Evolutionary conservation across 2,113 vertebrate genomes (phyloP).

Genomic region (Chlamydotis undulata): DNA sequence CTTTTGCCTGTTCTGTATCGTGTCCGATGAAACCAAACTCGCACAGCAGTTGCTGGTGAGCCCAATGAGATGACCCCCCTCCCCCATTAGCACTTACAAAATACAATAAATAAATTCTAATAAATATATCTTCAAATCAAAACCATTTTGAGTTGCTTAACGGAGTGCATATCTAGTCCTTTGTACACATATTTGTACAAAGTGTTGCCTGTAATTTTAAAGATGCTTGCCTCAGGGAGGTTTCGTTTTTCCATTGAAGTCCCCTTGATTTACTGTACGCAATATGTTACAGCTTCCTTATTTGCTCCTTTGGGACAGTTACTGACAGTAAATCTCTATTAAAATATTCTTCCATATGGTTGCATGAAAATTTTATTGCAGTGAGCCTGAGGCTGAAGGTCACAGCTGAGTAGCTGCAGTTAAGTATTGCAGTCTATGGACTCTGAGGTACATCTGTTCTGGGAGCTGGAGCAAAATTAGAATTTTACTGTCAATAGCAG

Average conservation of each 20-base stretch:
- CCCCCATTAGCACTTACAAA: slow-evolving; percentile 43
- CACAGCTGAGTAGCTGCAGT: slow-evolving; percentile 89
- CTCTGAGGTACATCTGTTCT: slow-evolving; percentile 88
- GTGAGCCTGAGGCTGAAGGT: slow-evolving; percentile 92
- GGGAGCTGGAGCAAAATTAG: slow-evolving; percentile 87
- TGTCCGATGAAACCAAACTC: neutral
- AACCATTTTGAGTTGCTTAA: slow-evolving; percentile 79
- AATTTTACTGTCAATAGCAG: slow-evolving; percentile 87
- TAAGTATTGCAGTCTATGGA: slow-evolving; percentile 87
- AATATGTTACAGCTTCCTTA: slow-evolving; percentile 94
- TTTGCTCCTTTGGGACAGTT: slow-evolving; percentile 89
- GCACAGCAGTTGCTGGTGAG: neutral
- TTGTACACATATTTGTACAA: slow-evolving; percentile 90
- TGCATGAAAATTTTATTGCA: slow-evolving; percentile 98
- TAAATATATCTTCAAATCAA: slow-evolving; percentile 80
- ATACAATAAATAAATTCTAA: slow-evolving; percentile 78
- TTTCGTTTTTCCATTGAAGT: slow-evolving; percentile 85
- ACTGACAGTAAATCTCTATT: slow-evolving; percentile 98
- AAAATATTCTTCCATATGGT: slow-evolving; percentile 99
- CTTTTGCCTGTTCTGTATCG: neutral
- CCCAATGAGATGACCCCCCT: neutral
- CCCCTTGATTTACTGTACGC: slow-evolving; percentile 91
- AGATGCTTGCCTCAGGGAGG: slow-evolving; percentile 85
- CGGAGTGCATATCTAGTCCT: slow-evolving; percentile 80
- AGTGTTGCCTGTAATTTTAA: slow-evolving; percentile 89